A percentile compares a stretch with the other conserved stretches of the same genome.
phyloP scores from a whole-genome alignment of 2,888 invertebrate genomes.

The Brachyopa scutellaris region DNA sequence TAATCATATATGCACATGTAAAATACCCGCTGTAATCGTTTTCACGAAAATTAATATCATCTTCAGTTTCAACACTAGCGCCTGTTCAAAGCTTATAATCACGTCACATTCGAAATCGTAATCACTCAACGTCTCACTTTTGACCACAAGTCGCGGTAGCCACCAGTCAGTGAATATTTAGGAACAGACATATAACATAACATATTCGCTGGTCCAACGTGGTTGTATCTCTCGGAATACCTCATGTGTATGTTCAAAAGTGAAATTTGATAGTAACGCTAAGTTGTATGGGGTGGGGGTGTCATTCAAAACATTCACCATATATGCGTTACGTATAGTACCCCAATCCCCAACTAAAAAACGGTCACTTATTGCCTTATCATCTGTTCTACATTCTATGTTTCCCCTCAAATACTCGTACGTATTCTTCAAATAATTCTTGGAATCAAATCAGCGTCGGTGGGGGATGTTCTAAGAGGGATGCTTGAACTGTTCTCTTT shows the following conservation, averaged over 20 bases:
- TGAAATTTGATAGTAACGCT: slow-evolving; percentile 27
- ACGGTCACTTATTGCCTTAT: neutral
- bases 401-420: slow-evolving; percentile 5
- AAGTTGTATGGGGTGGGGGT: neutral
- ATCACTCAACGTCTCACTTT: slow-evolving; percentile 10
- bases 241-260: slow-evolving; percentile 17
- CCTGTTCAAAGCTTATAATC: neutral
- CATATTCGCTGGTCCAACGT: slow-evolving; percentile 1
- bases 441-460: slow-evolving; percentile 13
- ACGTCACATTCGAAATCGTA: neutral
- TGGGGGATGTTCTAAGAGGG: slow-evolving; percentile 16
- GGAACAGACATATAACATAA: neutral
- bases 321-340: neutral
- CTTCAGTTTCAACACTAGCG: neutral
- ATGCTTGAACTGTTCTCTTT: slow-evolving; percentile 35
- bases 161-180: too few species aligned
- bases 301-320: slow-evolving; percentile 1
- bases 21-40: too few species aligned
- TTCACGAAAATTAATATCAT: neutral
- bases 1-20: too few species aligned
- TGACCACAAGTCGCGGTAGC: slow-evolving; percentile 20
- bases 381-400: slow-evolving; percentile 33
- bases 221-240: neutral
- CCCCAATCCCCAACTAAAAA: too few species aligned
- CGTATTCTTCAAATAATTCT: slow-evolving; percentile 5